Evolutionary conservation across 1,140 invertebrate genomes (phyloP).

Genomic region (Aphis craccivora): DNA sequence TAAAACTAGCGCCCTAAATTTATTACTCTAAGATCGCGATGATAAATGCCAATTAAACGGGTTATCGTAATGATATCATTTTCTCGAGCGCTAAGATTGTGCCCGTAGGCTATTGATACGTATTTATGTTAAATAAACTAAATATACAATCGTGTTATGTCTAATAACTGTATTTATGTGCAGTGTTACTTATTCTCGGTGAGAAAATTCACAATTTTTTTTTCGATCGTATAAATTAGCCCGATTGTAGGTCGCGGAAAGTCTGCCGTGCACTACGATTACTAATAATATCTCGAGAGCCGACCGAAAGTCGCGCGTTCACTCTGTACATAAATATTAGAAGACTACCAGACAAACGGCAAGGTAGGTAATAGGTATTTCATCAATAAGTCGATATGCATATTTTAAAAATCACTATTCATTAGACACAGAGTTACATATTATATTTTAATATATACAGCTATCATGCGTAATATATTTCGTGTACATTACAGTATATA

Average conservation of each 20-base stretch:
- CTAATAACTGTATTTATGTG: background rate
- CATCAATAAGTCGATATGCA: background rate
- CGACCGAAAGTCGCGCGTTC: background rate
- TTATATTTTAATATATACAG: background rate
- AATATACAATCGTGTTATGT: too few relatives aligned
- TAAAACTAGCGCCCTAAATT: background rate
- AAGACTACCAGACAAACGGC: background rate
- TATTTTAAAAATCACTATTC: background rate
- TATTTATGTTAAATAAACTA: background rate
- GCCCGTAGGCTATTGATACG: background rate
- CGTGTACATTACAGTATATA: background rate
- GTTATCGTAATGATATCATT: background rate
- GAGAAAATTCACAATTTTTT: background rate
- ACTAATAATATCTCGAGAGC: background rate
- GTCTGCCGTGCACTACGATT: background rate
- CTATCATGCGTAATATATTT: background rate
- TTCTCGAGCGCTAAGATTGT: background rate
- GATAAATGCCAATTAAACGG: background rate
- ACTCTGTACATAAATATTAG: background rate
- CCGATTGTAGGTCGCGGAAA: background rate
- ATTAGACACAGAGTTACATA: background rate
- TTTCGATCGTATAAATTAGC: background rate
- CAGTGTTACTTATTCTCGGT: background rate
- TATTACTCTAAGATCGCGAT: background rate
- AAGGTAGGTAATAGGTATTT: background rate